Percentiles rank a stretch among this genome's conserved stretches.
phyloP scores from a whole-genome alignment of 2,797 vertebrate species.

The Artibeus jamaicensis region DNA sequence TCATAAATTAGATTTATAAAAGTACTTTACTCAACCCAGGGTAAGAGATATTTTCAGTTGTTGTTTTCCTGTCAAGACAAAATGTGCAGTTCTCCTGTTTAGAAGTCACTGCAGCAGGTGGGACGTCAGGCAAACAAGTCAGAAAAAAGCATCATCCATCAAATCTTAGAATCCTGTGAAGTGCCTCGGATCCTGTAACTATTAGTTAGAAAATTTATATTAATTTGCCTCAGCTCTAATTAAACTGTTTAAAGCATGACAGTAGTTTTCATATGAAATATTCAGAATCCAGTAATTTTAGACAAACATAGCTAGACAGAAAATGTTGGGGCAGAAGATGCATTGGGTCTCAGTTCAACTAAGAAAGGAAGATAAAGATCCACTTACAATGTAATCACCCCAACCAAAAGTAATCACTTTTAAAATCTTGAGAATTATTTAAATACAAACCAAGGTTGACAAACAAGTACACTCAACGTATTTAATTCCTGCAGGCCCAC shows the following conservation, averaged over 20 bases:
- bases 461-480: constrained; percentile 46
- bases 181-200: constrained; percentile 57
- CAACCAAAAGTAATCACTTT: neutral
- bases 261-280: constrained; percentile 46
- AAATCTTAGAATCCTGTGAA: constrained; percentile 48
- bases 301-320: constrained; percentile 22
- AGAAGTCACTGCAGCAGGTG: neutral
- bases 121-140: constrained; percentile 31
- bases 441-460: constrained; percentile 33
- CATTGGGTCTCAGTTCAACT: neutral
- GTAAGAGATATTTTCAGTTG: constrained; percentile 56
- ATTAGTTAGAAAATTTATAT: constrained; percentile 38
- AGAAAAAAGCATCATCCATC: constrained; percentile 46
- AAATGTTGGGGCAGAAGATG: neutral
- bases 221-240: constrained; percentile 53
- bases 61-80: constrained; percentile 40
- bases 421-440: constrained; percentile 1
- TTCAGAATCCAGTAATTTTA: neutral
- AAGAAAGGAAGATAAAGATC: neutral
- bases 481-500: neutral
- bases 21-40: constrained; percentile 35
- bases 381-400: neutral
- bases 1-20: constrained; percentile 58
- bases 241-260: constrained; percentile 60
- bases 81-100: constrained; percentile 1